Percentiles rank a stretch among this genome's conserved stretches.
Conservation (phyloP, 2,797 vertebrate genomes). For the Pipistrellus nathusii region DNA sequence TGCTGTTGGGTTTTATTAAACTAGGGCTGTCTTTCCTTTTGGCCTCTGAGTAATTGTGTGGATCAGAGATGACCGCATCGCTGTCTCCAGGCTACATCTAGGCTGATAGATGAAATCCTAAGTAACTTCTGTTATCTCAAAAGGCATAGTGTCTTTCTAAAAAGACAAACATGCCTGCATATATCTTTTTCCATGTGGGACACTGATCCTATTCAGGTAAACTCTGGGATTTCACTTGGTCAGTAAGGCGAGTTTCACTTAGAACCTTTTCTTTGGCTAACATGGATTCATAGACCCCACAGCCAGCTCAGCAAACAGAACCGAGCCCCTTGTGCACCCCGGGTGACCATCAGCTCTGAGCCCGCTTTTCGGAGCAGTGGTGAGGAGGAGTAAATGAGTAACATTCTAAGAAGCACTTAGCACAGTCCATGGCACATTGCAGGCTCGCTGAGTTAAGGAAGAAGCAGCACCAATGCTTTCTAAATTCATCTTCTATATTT, state of each 20-base stretch:
- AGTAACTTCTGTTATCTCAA: not conserved
- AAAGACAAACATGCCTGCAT: not conserved
- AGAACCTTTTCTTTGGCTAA: not conserved
- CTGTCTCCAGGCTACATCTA: not conserved
- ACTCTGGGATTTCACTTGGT: not conserved
- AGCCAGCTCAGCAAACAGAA: conserved; percentile 1
- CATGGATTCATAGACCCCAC: not conserved
- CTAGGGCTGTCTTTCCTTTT: conserved; percentile 55
- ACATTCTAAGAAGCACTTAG: not conserved
- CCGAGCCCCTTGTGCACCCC: not conserved
- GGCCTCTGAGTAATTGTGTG: conserved; percentile 25
- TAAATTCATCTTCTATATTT: not conserved
- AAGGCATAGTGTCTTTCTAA: not conserved
- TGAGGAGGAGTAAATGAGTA: not conserved
- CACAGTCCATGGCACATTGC: not conserved
- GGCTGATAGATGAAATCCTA: not conserved
- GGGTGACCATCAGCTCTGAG: not conserved
- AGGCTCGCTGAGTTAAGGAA: not conserved
- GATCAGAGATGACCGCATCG: not conserved
- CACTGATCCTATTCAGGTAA: not conserved
- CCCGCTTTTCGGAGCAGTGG: not conserved
- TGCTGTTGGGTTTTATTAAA: conserved; percentile 63
- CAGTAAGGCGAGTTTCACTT: not conserved
- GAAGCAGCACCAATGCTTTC: not conserved
- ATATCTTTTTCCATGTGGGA: not conserved